A percentile compares a stretch with the other conserved stretches of the same genome.
Evolutionary conservation across 2,113 vertebrate genomes (phyloP).

Genomic region (Abramis brama): DNA sequence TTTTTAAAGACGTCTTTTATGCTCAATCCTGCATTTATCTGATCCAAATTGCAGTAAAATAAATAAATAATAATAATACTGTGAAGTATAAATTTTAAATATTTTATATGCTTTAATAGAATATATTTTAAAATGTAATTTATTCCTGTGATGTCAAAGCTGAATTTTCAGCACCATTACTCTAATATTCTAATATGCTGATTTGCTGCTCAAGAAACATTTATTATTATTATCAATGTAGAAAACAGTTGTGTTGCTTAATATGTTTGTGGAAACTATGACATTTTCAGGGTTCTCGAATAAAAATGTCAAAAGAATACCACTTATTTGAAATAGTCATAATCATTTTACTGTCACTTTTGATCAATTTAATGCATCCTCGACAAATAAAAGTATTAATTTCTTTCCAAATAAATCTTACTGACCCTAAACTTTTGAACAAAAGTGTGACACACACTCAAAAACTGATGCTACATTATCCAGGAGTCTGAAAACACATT

Average conservation of each 20-base stretch:
- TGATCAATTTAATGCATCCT: neutral
- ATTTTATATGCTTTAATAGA: neutral
- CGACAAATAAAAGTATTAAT: no score
- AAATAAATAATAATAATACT: neutral
- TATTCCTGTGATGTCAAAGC: neutral
- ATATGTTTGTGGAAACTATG: no score
- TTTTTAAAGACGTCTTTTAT: neutral
- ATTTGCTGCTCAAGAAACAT: neutral
- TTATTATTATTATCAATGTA: neutral
- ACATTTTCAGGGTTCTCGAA: neutral
- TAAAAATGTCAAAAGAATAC: neutral
- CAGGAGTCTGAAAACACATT: no score
- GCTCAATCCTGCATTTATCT: neutral
- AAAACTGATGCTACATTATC: no score
- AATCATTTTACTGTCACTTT: neutral
- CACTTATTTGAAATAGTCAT: neutral
- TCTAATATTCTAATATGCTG: neutral
- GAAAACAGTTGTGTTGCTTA: neutral
- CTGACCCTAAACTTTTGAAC: no score
- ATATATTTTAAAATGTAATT: neutral
- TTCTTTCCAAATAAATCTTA: no score
- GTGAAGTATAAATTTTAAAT: neutral
- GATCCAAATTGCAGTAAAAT: neutral
- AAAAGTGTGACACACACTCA: no score
- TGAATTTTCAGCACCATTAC: neutral